phyloP scores from a whole-genome alignment of 2,113 vertebrate genomes.

The Balaeniceps rex region DNA sequence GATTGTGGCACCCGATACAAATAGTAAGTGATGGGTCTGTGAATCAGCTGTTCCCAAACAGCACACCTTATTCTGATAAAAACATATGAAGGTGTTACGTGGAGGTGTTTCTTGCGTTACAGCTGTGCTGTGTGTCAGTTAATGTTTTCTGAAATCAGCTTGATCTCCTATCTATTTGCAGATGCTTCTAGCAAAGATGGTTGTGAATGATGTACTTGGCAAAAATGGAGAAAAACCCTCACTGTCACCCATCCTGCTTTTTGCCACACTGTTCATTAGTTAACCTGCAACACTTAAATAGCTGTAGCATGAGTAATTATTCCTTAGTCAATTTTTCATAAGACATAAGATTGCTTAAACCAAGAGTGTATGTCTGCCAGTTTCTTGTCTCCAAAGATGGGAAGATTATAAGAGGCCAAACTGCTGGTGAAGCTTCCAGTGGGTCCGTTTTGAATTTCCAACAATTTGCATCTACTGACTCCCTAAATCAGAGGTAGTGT shows the following conservation, averaged over 20 bases:
- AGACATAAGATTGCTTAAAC: not conserved
- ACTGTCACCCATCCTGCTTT: not conserved
- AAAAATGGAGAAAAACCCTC: not conserved
- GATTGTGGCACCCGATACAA: not conserved
- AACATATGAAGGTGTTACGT: not conserved
- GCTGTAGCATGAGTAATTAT: not conserved
- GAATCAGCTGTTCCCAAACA: not conserved
- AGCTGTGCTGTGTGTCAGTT: not conserved
- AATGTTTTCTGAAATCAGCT: not conserved
- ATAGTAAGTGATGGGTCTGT: not conserved
- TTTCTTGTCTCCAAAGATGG: not conserved
- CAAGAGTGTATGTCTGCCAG: not conserved
- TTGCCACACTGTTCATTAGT: not conserved
- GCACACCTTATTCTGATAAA: not conserved
- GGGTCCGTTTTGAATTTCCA: not conserved
- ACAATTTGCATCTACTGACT: not conserved
- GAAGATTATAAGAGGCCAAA: not conserved
- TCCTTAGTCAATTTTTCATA: not conserved
- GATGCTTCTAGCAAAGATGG: not conserved
- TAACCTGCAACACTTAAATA: not conserved
- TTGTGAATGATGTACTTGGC: not conserved
- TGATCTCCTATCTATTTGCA: not conserved
- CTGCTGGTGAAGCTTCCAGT: not conserved
- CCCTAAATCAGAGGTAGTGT: not conserved
- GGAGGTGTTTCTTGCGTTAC: not conserved